These are phyloP conservation scores for Eupithecia insigniata DNA, from an alignment of 2,888 invertebrate species.

Conservation along the genomic window DNA sequence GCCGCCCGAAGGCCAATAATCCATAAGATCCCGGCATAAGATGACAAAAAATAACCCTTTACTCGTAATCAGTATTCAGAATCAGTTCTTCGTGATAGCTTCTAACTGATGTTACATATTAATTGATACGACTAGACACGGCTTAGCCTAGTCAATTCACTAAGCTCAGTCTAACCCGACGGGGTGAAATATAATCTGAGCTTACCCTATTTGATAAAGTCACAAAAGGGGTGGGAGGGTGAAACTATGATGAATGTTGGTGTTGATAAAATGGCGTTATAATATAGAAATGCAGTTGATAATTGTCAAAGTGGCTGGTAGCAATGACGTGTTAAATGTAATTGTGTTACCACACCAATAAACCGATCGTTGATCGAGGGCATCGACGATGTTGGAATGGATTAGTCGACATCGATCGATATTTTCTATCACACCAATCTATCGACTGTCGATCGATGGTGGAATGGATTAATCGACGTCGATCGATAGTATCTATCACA, in stretches of 20 bases:
- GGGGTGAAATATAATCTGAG: slow-evolving; percentile 7
- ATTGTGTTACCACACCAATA: no score
- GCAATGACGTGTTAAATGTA: no score
- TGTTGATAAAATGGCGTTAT: background rate
- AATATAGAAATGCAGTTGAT: background rate
- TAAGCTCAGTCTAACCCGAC: slow-evolving; percentile 9
- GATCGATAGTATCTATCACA: no score
- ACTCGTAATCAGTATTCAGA: background rate
- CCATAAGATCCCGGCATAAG: background rate
- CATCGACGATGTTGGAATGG: no score
- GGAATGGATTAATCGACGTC: no score
- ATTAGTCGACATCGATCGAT: no score
- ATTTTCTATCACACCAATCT: no score
- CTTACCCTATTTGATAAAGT: slow-evolving; percentile 9
- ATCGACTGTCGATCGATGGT: no score
- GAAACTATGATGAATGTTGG: background rate
- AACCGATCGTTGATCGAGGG: no score
- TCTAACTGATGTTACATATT: slow-evolving; percentile 4
- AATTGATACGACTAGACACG: slow-evolving; percentile 13
- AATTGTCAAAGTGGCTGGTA: background rate
- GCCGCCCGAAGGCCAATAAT: background rate
- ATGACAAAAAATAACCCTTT: background rate
- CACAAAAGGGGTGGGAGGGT: slow-evolving; percentile 7
- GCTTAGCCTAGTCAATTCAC: slow-evolving; percentile 15
- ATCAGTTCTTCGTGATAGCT: background rate